These are phyloP conservation scores for Typhlomys cinereus DNA, from an alignment of 2,113 vertebrate species.

Conservation along the genomic window DNA sequence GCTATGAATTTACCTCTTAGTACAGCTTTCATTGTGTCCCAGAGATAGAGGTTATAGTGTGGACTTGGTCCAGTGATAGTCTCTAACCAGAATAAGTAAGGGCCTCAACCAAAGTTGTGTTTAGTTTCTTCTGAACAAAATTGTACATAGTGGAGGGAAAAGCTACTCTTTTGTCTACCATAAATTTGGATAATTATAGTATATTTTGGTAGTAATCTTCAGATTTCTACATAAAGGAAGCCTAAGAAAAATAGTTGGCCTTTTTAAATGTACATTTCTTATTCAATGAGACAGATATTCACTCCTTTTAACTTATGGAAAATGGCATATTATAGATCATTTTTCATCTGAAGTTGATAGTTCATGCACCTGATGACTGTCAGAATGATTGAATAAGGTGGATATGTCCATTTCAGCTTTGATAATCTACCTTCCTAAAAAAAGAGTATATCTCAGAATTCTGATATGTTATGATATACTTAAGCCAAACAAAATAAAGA, in stretches of 20 bases:
- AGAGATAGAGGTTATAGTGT: no score
- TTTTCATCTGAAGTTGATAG: background rate
- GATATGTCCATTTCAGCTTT: background rate
- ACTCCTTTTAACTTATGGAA: background rate
- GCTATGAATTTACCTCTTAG: no score
- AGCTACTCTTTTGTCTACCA: background rate
- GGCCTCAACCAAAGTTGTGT: no score
- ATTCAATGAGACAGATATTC: background rate
- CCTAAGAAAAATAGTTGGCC: background rate
- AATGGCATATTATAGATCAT: background rate
- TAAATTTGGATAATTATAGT: background rate
- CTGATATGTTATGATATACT: background rate
- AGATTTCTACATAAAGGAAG: background rate
- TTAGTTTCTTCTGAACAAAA: no score
- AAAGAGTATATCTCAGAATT: background rate
- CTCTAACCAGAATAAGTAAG: no score
- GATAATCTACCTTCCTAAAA: background rate
- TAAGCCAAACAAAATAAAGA: background rate
- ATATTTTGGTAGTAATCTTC: background rate
- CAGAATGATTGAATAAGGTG: conserved; percentile 21
- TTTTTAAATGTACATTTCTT: background rate
- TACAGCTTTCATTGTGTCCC: no score
- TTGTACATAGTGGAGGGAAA: no score
- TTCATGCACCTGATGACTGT: background rate
- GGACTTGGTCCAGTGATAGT: no score